Base-by-base conservation (phyloP, 2,888 invertebrate species). In the Netelia inedita region DNA sequence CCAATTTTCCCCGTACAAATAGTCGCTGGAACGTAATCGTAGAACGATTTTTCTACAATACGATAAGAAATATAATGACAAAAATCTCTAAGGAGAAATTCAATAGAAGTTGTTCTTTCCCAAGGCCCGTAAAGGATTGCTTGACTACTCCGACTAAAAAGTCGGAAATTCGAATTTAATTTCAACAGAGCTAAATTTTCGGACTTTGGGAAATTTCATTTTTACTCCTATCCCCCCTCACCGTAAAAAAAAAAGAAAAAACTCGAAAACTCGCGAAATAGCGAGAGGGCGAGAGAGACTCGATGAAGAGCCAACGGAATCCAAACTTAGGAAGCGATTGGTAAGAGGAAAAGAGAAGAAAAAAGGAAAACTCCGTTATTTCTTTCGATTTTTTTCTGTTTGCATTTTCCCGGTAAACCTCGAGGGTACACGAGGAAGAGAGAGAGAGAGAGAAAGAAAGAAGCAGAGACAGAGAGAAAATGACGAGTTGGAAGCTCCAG, bases 401-500 rank as follows among this genome's bases (percentile, higher is more conserved):
- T 28, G 28, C 28, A 28, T 28, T 28, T 28, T 28, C 28, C 2
- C 5, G 3, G 28, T 28, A 2, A 5, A 28, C 28, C 28, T 28
- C 28, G 46, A 46, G 46, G 14, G 46, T 2, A 14, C 1, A 16
- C 41, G 19, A 41, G 65, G n/a, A 28, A 28, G 23, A 28, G 2
- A 61, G 11, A 61, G 35, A 61, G 23, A 61, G 53, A n/a, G 11
- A 11, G 55, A 71, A 16, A 16, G 16, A 55, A 43, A 72, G 74
- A 61, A n/a, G 21, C 35, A 75, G 19, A 35, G 53, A 65, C 28
- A 41, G 66, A 41, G 55, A 41, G 68, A 61, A 46, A 59, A 68
- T 46, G 71, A 72, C 72, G 28, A 61, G 73, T 43, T 50, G 23
- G 28, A 35, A 66, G 57, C 57, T 61, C 46, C 2, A 41, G 65